Evolutionary conservation across 2,113 vertebrate genomes (phyloP), one percentile per base, ranked within the genome.

Genomic region (Toxotes jaculatrix): DNA sequence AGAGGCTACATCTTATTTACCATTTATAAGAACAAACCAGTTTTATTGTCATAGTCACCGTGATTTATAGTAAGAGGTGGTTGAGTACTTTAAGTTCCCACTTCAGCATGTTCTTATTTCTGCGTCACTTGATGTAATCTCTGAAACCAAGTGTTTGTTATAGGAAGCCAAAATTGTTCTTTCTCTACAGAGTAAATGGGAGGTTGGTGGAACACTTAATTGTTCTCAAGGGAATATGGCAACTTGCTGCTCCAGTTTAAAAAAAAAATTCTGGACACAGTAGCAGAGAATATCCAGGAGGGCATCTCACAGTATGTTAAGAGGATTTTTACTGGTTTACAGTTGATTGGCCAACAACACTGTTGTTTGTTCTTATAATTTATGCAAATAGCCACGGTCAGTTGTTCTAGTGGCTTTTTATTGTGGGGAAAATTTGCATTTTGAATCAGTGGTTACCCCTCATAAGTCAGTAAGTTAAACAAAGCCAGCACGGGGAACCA

Each of bases 181-280:
- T 69, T 63, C 64, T 66, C 53, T 36, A 42, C 9, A 36, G 11
- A 57, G 42, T 75, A 59, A 85, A 78, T 19, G 57, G 7, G 27
- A 38, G 23, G 23, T 53, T 38, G 21, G 23, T 16, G 38, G 12
- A 65, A 4, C 17, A 56, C n/a, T 55, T 71, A 21, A 38, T 65
- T 65, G 11, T 79, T 60, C 75, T 64, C 16, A 14, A 23, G 42
- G 69, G 42, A 27, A 75, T 45, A 19, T 36, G 7, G 34, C 21
- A 65, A 43, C 31, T 71, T 11, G 43, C 65, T 76, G 19, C 55
- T 67, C 45, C 7, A 45, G 36, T 72, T 63, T 77, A 57, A 16
- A 27, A 57, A 57, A 49, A n/a, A 16, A 10, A 70, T 72, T 77
- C 13, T 82, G 59, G 69, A 69, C 63, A 63, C 17, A 45, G 14